Evolutionary conservation across 1,140 invertebrate genomes (phyloP).

Genomic region (Aphis gossypii): DNA sequence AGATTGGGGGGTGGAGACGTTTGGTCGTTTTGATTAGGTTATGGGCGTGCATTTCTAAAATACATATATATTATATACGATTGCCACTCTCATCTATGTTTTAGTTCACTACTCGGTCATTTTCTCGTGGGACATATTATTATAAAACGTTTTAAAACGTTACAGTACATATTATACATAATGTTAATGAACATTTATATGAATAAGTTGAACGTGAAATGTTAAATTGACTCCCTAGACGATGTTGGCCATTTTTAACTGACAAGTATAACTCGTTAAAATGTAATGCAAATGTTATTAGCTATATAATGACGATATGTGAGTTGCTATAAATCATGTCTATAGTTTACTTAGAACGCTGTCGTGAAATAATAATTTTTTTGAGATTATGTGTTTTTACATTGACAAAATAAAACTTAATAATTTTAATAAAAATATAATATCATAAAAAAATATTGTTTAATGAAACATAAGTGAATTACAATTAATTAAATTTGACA

Average conservation of each 20-base stretch:
- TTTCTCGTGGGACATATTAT: constrained; percentile 43
- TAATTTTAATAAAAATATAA: not conserved
- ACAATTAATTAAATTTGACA: not conserved
- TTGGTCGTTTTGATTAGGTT: constrained; percentile 28
- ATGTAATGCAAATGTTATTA: constrained; percentile 30
- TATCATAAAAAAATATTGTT: not conserved
- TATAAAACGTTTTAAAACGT: constrained; percentile 38
- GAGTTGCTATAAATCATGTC: not conserved
- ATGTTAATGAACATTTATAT: constrained; percentile 22
- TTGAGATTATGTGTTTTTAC: not conserved
- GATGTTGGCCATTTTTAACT: not conserved
- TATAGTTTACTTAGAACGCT: not conserved
- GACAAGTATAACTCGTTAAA: constrained; percentile 9
- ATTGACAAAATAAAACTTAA: not conserved
- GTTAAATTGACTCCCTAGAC: constrained; percentile 26
- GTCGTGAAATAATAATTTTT: not conserved
- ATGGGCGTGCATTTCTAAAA: constrained; percentile 12
- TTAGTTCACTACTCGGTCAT: constrained; percentile 6
- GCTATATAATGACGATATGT: not conserved
- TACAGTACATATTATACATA: constrained; percentile 13
- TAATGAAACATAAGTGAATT: not conserved
- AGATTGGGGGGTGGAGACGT: not conserved
- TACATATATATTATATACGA: not conserved
- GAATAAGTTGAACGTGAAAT: constrained; percentile 29
- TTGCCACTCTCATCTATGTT: not conserved